Evolutionary conservation across 2,888 invertebrate species (phyloP).

Genomic region (Epirrita christyi): DNA sequence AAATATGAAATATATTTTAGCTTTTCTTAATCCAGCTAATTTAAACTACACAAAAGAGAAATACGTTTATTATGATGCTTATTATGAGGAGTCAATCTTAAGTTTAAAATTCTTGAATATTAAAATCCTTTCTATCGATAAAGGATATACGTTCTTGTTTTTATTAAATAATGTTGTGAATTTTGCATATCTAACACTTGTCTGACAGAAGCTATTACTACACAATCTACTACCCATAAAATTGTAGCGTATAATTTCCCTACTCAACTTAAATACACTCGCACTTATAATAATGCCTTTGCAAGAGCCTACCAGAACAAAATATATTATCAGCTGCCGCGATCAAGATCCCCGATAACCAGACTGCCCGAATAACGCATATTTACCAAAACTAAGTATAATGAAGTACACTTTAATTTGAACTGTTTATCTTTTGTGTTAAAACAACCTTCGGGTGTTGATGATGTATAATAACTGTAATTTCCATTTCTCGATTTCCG

Average conservation of each 20-base stretch:
- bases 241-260: slow-evolving; percentile 22
- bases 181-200: neutral
- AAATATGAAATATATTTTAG: neutral
- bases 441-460: slow-evolving; percentile 79
- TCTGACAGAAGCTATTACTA: neutral
- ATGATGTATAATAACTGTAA: slow-evolving; percentile 81
- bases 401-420: slow-evolving; percentile 79
- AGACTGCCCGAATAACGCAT: slow-evolving; percentile 68
- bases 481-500: slow-evolving; percentile 77
- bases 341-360: slow-evolving; percentile 76
- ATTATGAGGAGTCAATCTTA: no score
- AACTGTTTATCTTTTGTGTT: slow-evolving; percentile 82
- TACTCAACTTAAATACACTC: slow-evolving; percentile 28
- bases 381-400: slow-evolving; percentile 77
- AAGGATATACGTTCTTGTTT: no score
- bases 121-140: no score
- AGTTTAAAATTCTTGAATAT: no score
- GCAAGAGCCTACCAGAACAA: slow-evolving; percentile 49
- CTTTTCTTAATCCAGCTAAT: neutral
- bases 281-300: slow-evolving; percentile 34
- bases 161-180: no score
- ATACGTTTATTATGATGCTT: no score
- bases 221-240: slow-evolving; percentile 16
- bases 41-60: no score
- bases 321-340: slow-evolving; percentile 50